phyloP scores from a whole-genome alignment of 2,113 vertebrate species.

The Oreochromis spilurus region DNA sequence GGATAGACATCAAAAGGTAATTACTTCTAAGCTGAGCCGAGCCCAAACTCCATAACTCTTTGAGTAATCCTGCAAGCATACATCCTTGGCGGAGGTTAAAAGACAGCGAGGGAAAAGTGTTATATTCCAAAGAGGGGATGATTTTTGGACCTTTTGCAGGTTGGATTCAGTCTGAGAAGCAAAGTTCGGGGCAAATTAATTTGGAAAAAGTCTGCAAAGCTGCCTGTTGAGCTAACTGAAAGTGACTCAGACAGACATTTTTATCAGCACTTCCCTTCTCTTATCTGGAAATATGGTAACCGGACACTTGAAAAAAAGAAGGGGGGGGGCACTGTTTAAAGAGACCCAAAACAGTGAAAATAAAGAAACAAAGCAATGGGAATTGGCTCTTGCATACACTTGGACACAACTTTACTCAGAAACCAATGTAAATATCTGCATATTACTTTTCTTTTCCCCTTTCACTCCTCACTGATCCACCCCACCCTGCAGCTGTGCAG shows the following conservation, averaged over 20 bases:
- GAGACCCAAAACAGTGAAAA: background rate
- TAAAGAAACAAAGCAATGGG: background rate
- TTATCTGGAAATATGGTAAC: background rate
- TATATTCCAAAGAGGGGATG: background rate
- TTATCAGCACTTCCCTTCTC: background rate
- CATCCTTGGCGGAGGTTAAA: background rate
- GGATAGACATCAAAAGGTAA: background rate
- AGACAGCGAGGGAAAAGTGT: background rate
- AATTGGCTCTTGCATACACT: background rate
- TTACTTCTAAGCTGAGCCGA: background rate
- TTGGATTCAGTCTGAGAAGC: background rate
- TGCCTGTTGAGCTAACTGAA: background rate
- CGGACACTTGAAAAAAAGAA: background rate
- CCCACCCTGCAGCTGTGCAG: slow-evolving; percentile 63
- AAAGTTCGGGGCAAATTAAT: background rate
- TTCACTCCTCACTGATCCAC: slow-evolving; percentile 2
- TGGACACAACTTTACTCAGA: background rate
- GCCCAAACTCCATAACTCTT: background rate
- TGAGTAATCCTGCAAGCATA: background rate
- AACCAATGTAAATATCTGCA: background rate
- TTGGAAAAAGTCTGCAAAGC: background rate
- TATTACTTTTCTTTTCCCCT: slow-evolving; percentile 3
- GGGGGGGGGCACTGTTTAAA: background rate
- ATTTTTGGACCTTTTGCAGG: background rate
- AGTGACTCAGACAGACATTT: background rate